Percentiles rank a stretch among this genome's conserved stretches.
These are phyloP conservation scores for Hippopotamus amphibius DNA, from an alignment of 2,113 vertebrate species.

Conservation along the genomic window DNA sequence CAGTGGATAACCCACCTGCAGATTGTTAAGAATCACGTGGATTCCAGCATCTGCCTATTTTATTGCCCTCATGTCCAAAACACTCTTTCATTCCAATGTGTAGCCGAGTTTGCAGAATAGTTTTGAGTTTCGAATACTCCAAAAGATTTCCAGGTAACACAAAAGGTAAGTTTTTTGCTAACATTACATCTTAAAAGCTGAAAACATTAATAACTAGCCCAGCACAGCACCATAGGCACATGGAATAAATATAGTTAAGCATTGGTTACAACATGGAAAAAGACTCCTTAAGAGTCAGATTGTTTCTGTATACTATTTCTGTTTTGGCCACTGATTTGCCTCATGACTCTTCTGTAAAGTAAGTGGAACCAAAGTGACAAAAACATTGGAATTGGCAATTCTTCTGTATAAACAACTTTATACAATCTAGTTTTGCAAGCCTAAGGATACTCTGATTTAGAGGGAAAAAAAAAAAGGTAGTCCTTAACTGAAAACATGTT, in stretches of 20 bases:
- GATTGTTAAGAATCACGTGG: neutral
- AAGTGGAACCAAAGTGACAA: conserved; percentile 64
- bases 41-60: neutral
- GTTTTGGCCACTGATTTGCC: conserved; percentile 54
- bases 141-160: conserved; percentile 42
- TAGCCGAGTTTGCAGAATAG: neutral
- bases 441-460: conserved; percentile 18
- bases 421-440: conserved; percentile 51
- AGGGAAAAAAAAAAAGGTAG: conserved; percentile 26
- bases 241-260: conserved; percentile 59
- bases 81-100: conserved; percentile 16
- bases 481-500: conserved; percentile 76
- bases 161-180: conserved; percentile 36
- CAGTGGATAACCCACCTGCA: neutral
- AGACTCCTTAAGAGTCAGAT: neutral
- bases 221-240: neutral
- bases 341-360: conserved; percentile 65
- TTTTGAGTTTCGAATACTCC: neutral
- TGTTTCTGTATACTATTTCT: conserved; percentile 57
- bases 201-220: conserved; percentile 33
- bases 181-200: neutral
- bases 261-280: conserved; percentile 45
- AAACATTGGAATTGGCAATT: conserved; percentile 54
- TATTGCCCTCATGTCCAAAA: neutral
- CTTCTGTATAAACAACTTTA: conserved; percentile 72